Conservation (phyloP, 2,888 invertebrate species). For the Timandra comae region DNA sequence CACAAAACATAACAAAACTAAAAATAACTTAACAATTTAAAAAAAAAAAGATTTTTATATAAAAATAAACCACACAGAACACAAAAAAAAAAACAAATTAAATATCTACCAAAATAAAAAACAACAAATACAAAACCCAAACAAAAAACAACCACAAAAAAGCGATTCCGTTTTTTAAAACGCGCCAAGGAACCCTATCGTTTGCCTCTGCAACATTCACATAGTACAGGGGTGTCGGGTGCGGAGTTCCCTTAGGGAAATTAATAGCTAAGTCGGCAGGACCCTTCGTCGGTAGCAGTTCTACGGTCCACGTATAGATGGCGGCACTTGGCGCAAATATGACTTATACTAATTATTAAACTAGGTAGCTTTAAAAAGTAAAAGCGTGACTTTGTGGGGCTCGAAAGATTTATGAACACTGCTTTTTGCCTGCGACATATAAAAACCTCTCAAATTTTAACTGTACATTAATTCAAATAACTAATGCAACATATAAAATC, state of each 20-base stretch:
- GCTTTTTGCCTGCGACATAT: no score
- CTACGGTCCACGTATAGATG: slow-evolving; percentile 46
- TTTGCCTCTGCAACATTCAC: slow-evolving; percentile 19
- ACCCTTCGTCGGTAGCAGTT: slow-evolving; percentile 48
- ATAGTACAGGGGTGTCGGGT: slow-evolving; percentile 54
- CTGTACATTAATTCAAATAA: no score
- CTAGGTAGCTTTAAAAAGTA: no score
- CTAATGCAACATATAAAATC: no score
- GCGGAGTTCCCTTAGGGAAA: slow-evolving; percentile 72
- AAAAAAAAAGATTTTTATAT: no score
- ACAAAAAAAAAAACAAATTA: slow-evolving; percentile 3
- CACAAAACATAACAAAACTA: no score
- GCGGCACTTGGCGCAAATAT: slow-evolving; percentile 26
- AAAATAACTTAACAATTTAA: no score
- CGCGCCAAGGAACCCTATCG: slow-evolving; percentile 10
- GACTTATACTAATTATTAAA: no score
- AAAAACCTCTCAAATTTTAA: no score
- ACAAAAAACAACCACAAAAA: neutral
- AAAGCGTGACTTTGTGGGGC: no score
- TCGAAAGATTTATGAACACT: no score
- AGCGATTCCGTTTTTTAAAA: neutral
- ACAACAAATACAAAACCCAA: neutral
- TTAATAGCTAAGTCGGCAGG: slow-evolving; percentile 56
- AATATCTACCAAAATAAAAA: slow-evolving; percentile 9
- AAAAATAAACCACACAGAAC: neutral